phyloP scores from a whole-genome alignment of 2,888 invertebrate species.

The Sisyra nigra region DNA sequence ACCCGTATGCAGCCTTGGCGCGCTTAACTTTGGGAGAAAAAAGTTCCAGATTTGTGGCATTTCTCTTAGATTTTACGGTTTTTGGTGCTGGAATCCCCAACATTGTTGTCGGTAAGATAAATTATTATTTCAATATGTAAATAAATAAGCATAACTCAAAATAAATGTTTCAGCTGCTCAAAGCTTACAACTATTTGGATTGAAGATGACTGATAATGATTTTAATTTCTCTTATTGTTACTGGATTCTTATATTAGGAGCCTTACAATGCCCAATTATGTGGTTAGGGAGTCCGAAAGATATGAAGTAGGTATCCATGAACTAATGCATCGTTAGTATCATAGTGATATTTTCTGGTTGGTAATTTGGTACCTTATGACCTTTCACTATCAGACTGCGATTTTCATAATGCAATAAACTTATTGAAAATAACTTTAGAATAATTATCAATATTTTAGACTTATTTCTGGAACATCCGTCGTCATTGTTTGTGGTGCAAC shows the following conservation, averaged over 20 bases:
- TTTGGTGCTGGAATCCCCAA: slow-evolving; percentile 68
- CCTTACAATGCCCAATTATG: slow-evolving; percentile 60
- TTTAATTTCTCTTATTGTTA: slow-evolving; percentile 64
- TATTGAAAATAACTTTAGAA: too few relatives aligned
- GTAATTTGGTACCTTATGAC: too few relatives aligned
- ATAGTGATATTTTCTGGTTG: too few relatives aligned
- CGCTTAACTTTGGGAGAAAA: slow-evolving; percentile 56
- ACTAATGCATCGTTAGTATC: too few relatives aligned
- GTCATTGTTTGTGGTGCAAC: slow-evolving; percentile 46
- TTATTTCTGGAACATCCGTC: slow-evolving; percentile 47
- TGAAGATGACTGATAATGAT: slow-evolving; percentile 44
- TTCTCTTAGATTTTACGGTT: slow-evolving; percentile 56
- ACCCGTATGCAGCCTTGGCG: slow-evolving; percentile 72
- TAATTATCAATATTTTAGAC: slow-evolving; percentile 26
- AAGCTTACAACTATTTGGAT: slow-evolving; percentile 60
- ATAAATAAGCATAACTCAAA: background rate
- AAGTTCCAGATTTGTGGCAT: slow-evolving; percentile 43
- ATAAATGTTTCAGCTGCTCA: slow-evolving; percentile 44
- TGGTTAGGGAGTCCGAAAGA: slow-evolving; percentile 86
- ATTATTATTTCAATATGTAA: background rate
- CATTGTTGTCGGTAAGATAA: slow-evolving; percentile 51
- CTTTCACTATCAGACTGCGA: too few relatives aligned
- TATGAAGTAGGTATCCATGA: slow-evolving; percentile 53
- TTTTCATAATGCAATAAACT: too few relatives aligned
- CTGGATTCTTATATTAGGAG: slow-evolving; percentile 63